A percentile compares a stretch with the other conserved stretches of the same genome.
Evolutionary conservation across 2,888 invertebrate genomes (phyloP).

Genomic region (Petrophora chlorosata): DNA sequence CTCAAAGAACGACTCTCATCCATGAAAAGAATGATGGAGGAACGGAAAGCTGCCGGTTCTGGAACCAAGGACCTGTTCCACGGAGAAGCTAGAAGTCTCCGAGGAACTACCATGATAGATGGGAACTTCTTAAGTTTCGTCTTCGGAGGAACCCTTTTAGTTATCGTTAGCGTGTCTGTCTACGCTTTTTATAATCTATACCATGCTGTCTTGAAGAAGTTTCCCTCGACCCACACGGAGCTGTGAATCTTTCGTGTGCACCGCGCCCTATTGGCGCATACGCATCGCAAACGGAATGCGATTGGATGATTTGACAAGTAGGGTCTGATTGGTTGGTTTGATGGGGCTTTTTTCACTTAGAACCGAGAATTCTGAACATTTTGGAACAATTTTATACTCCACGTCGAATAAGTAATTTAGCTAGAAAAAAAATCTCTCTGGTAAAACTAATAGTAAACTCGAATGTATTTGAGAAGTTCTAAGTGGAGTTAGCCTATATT

Average conservation of each 20-base stretch:
- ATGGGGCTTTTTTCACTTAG: background rate
- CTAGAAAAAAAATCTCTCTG: background rate
- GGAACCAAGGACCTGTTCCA: conserved; percentile 77
- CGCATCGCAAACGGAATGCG: conserved; percentile 29
- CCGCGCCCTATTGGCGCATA: conserved; percentile 16
- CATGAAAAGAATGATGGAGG: conserved; percentile 93
- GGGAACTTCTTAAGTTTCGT: conserved; percentile 92
- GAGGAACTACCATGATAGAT: conserved; percentile 88
- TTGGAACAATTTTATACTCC: too few species aligned
- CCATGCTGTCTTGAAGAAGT: conserved; percentile 88
- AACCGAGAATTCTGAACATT: too few species aligned
- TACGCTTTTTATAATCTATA: conserved; percentile 93
- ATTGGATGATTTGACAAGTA: conserved; percentile 17
- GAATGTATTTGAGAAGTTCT: background rate
- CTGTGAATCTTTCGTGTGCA: conserved; percentile 78
- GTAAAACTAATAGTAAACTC: background rate
- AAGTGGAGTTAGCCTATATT: background rate
- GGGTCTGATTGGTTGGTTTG: conserved; percentile 8
- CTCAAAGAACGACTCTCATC: conserved; percentile 89
- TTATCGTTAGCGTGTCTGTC: conserved; percentile 91
- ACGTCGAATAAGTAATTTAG: background rate
- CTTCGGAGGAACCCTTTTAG: conserved; percentile 89
- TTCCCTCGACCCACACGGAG: conserved; percentile 91
- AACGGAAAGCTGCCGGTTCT: conserved; percentile 82
- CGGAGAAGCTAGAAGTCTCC: conserved; percentile 75